Conservation (phyloP, 2,888 invertebrate species). For the Bhutanitis thaidina region DNA sequence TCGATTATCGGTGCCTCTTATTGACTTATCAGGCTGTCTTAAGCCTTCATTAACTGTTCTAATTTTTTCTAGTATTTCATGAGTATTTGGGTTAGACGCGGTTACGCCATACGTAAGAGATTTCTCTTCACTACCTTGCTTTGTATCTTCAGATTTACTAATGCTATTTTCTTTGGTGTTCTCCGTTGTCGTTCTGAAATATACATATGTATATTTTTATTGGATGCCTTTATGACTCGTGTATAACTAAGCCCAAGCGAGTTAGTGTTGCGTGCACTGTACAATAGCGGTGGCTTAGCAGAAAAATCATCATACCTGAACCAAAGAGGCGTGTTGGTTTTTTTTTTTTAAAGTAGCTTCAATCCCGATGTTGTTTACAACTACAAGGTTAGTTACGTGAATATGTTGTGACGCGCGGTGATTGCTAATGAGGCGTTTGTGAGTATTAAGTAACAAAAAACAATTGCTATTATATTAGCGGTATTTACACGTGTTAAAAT, state of each 20-base stretch:
- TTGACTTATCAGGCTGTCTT: constrained; percentile 50
- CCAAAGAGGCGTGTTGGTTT: constrained; percentile 36
- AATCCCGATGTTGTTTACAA: constrained; percentile 21
- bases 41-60: constrained; percentile 71
- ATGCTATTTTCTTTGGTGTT: constrained; percentile 24
- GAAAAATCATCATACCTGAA: constrained; percentile 61
- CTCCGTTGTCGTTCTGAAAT: constrained; percentile 41
- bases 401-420: constrained; percentile 10
- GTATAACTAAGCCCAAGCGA: constrained; percentile 33
- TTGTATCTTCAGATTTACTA: constrained; percentile 24
- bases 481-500: neutral
- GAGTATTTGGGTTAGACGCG: constrained; percentile 33
- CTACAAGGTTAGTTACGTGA: constrained; percentile 39
- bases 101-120: constrained; percentile 42
- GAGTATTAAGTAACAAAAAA: constrained; percentile 14
- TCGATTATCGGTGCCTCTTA: constrained; percentile 44
- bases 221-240: neutral
- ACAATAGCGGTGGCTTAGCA: constrained; percentile 24
- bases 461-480: neutral
- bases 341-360: constrained; percentile 25
- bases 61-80: constrained; percentile 78
- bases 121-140: constrained; percentile 36
- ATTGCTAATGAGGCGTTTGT: constrained; percentile 17
- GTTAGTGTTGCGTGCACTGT: constrained; percentile 31
- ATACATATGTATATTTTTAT: constrained; percentile 19